Evolutionary conservation across 2,888 invertebrate species (phyloP).

Genomic region (Malachius bipustulatus): DNA sequence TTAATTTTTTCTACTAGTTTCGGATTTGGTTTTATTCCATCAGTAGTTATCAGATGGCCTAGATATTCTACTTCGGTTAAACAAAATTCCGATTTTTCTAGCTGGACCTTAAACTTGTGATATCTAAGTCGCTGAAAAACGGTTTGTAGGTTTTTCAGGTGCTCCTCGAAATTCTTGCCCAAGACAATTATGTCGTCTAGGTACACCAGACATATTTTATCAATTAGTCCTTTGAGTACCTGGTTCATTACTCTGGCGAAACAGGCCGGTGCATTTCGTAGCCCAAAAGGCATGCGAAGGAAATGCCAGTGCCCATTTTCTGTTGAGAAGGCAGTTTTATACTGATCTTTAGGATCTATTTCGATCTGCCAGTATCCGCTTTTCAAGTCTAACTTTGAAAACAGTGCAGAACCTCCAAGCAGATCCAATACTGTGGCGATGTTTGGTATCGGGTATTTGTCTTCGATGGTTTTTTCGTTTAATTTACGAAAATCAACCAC

Average conservation of each 20-base stretch:
- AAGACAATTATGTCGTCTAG: conserved; percentile 25
- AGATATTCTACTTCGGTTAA: conserved; percentile 12
- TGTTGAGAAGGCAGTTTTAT: not conserved
- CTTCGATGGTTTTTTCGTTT: not conserved
- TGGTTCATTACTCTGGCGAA: conserved; percentile 16
- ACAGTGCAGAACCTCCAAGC: not conserved
- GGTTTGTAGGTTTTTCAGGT: conserved; percentile 6
- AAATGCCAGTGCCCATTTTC: not conserved
- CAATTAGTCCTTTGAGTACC: conserved; percentile 11
- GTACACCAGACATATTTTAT: conserved; percentile 16
- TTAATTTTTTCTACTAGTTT: conserved; percentile 11
- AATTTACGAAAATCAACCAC: not conserved
- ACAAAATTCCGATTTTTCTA: not conserved
- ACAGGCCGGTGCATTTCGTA: conserved; percentile 5
- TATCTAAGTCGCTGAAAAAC: not conserved
- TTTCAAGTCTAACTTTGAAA: conserved; percentile 8
- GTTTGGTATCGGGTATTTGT: not conserved
- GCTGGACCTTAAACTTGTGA: not conserved
- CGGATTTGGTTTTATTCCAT: conserved; percentile 24
- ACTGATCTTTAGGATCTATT: not conserved
- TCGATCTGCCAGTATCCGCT: not conserved
- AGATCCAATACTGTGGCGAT: not conserved
- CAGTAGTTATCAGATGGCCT: conserved; percentile 24
- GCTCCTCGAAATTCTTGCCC: conserved; percentile 16
- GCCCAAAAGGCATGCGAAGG: not conserved